phyloP scores from a whole-genome alignment of 2,888 invertebrate species.

The Macrophya annulata region DNA sequence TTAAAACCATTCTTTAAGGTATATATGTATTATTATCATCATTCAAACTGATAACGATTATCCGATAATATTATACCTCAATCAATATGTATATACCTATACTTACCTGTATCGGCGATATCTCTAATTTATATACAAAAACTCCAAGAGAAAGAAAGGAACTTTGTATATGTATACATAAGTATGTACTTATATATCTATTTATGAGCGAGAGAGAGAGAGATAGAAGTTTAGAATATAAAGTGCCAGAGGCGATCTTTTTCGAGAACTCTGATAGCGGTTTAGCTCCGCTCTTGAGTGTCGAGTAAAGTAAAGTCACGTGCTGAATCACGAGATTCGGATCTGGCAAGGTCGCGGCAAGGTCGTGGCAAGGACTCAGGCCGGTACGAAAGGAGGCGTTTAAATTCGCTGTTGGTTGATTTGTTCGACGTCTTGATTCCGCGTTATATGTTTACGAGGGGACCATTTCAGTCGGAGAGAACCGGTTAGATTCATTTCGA shows the following conservation, averaged over 20 bases:
- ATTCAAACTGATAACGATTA: background rate
- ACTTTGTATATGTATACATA: background rate
- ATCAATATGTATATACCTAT: background rate
- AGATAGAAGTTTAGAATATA: background rate
- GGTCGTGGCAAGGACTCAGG: slow-evolving; percentile 45
- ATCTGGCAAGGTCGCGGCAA: slow-evolving; percentile 49
- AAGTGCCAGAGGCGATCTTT: slow-evolving; percentile 32
- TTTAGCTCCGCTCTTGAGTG: slow-evolving; percentile 32
- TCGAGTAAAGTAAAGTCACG: slow-evolving; percentile 33
- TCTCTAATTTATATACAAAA: background rate
- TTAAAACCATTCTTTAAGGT: background rate
- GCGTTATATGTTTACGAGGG: slow-evolving; percentile 19
- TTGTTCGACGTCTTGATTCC: background rate
- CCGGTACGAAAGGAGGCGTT: slow-evolving; percentile 37
- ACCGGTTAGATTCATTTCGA: slow-evolving; percentile 13
- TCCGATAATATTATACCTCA: background rate
- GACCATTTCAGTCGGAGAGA: background rate
- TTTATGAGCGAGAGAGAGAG: background rate
- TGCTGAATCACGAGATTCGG: slow-evolving; percentile 46
- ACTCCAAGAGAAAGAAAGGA: background rate
- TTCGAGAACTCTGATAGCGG: slow-evolving; percentile 12
- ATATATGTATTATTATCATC: no score
- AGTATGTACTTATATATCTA: background rate
- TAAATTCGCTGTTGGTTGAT: background rate
- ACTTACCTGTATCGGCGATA: background rate